A percentile compares a stretch with the other conserved stretches of the same genome.
These are phyloP conservation scores for Eueremaeus valkanovi DNA, from an alignment of 2,888 invertebrate genomes.

Conservation along the genomic window DNA sequence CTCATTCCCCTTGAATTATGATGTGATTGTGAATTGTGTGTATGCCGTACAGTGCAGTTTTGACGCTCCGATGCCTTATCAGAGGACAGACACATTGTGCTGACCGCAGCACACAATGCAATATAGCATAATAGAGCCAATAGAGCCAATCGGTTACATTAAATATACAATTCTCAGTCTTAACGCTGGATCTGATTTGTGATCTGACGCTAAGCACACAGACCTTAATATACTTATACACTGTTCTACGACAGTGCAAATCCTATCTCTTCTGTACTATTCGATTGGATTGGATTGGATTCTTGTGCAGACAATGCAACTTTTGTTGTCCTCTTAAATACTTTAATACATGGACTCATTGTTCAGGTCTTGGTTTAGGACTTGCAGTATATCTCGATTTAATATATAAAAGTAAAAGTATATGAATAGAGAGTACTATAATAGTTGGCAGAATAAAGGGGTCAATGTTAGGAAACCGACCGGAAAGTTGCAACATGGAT, in stretches of 20 bases:
- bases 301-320: not conserved
- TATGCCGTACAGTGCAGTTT: not conserved
- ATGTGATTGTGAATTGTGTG: not conserved
- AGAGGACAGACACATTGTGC: not conserved
- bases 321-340: not conserved
- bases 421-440: too few species aligned
- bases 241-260: not conserved
- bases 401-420: too few species aligned
- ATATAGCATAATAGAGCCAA: not conserved
- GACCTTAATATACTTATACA: not conserved
- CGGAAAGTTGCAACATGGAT: too few species aligned
- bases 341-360: not conserved
- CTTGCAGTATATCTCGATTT: not conserved
- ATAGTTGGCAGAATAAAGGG: too few species aligned
- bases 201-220: not conserved
- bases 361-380: not conserved
- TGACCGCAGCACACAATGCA: constrained; percentile 11
- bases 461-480: too few species aligned
- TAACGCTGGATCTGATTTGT: constrained; percentile 7
- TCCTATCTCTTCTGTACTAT: too few species aligned
- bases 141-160: not conserved
- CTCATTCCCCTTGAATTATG: not conserved
- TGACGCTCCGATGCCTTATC: not conserved
- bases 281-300: not conserved
- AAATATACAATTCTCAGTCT: not conserved